Conservation (phyloP, 2,888 invertebrate genomes). For the Drosophila anomelani region DNA sequence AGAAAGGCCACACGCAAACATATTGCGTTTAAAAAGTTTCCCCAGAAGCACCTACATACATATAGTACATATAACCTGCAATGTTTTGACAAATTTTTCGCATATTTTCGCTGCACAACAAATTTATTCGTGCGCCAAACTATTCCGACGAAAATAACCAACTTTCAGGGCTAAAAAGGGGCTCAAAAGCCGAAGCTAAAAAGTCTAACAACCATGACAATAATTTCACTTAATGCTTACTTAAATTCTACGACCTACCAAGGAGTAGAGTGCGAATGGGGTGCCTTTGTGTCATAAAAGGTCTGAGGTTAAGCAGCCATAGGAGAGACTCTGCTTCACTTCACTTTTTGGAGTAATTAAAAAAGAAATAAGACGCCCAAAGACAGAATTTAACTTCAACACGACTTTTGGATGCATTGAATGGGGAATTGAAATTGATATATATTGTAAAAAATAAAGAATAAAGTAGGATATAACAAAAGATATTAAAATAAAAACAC, state of each 20-base stretch:
- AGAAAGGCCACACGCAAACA: conserved; percentile 27
- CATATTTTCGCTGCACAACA: conserved; percentile 45
- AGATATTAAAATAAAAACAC: no score
- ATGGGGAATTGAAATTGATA: no score
- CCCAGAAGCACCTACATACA: conserved; percentile 8
- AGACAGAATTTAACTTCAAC: background rate
- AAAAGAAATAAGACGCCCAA: conserved; percentile 26
- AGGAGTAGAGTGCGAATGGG: conserved; percentile 2
- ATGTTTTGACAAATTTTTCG: conserved; percentile 63
- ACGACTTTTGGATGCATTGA: conserved; percentile 4
- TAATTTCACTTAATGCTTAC: conserved; percentile 73
- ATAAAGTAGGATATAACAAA: background rate
- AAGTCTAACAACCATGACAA: conserved; percentile 60
- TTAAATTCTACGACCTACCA: conserved; percentile 33
- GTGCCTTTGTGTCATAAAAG: conserved; percentile 46
- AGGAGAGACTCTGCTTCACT: conserved; percentile 52
- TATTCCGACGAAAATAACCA: conserved; percentile 61
- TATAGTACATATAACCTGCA: conserved; percentile 35
- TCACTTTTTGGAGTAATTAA: conserved; percentile 73
- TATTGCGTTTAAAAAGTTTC: conserved; percentile 23
- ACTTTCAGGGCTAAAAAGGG: conserved; percentile 36
- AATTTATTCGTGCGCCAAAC: conserved; percentile 54
- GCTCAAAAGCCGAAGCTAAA: conserved; percentile 37
- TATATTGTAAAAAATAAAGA: background rate
- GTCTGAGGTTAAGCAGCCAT: conserved; percentile 73